Evolutionary conservation across 2,888 invertebrate species (phyloP).

Genomic region (Fabriciana adippe): DNA sequence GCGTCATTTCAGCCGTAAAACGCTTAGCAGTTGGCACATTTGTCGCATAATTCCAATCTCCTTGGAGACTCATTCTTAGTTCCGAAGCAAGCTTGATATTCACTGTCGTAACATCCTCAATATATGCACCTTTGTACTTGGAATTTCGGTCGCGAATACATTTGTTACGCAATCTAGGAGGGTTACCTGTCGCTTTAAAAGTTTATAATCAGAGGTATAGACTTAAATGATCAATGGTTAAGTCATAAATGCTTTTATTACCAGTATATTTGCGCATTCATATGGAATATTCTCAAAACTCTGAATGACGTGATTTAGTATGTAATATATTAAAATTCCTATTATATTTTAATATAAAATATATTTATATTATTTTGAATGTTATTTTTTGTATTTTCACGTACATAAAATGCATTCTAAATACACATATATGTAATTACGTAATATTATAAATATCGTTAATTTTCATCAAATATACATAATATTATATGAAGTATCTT

Average conservation of each 20-base stretch:
- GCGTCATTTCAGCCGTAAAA: conserved; percentile 75
- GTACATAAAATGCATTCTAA: too few species aligned
- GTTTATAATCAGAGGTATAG: conserved; percentile 5
- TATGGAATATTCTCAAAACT: conserved; percentile 2
- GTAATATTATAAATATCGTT: too few species aligned
- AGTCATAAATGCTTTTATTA: conserved; percentile 11
- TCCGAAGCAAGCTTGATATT: conserved; percentile 62
- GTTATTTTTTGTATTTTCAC: too few species aligned
- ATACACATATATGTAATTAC: too few species aligned
- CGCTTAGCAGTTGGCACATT: conserved; percentile 76
- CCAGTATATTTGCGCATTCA: conserved; percentile 5
- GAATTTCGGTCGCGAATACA: conserved; percentile 33
- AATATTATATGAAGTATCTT: too few species aligned
- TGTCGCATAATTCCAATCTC: conserved; percentile 70
- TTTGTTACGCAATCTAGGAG: conserved; percentile 27
- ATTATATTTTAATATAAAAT: too few species aligned
- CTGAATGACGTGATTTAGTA: not conserved
- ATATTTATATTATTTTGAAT: too few species aligned
- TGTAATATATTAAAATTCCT: too few species aligned
- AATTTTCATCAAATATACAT: too few species aligned
- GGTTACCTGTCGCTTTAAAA: not conserved
- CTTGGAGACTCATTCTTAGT: conserved; percentile 57
- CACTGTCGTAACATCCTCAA: conserved; percentile 56
- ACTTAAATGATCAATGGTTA: conserved; percentile 8
- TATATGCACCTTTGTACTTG: conserved; percentile 42